A percentile compares a stretch with the other conserved stretches of the same genome.
Conservation (phyloP, 2,797 vertebrate species). For the Parauchenoglanis punctatus region DNA sequence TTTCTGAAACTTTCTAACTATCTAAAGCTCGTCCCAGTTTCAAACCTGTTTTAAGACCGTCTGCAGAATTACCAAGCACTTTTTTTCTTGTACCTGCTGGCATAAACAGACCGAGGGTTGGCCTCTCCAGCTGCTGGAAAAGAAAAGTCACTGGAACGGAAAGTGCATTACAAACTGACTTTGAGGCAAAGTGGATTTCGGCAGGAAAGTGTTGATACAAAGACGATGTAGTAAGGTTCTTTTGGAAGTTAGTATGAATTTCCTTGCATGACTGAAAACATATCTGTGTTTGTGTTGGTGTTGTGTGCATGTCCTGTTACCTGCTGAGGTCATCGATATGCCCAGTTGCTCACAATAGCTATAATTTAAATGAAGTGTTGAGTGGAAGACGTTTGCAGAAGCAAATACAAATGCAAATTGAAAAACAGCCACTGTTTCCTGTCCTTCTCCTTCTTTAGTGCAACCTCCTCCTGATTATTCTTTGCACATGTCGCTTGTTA, state of each 20-base stretch:
- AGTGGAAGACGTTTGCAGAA: background rate
- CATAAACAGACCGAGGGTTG: background rate
- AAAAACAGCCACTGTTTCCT: background rate
- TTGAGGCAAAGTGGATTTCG: background rate
- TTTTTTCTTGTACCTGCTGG: background rate
- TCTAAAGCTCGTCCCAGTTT: background rate
- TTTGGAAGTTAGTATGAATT: background rate
- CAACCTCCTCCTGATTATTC: background rate
- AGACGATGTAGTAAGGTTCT: background rate
- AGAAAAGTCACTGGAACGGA: background rate
- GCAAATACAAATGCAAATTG: background rate
- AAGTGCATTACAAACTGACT: background rate
- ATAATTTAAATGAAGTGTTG: background rate
- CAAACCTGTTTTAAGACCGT: background rate
- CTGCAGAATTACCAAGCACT: slow-evolving; percentile 8
- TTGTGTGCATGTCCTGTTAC: background rate
- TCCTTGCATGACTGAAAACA: too few relatives aligned
- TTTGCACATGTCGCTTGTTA: background rate
- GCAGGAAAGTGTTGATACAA: too few relatives aligned
- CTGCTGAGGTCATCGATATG: background rate
- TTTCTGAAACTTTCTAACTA: background rate
- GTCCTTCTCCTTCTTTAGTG: background rate
- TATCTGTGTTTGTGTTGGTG: background rate
- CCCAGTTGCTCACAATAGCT: background rate
- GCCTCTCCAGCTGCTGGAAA: too few relatives aligned